Conservation (phyloP, 2,113 vertebrate genomes). For the Cyanoliseus patagonus region DNA sequence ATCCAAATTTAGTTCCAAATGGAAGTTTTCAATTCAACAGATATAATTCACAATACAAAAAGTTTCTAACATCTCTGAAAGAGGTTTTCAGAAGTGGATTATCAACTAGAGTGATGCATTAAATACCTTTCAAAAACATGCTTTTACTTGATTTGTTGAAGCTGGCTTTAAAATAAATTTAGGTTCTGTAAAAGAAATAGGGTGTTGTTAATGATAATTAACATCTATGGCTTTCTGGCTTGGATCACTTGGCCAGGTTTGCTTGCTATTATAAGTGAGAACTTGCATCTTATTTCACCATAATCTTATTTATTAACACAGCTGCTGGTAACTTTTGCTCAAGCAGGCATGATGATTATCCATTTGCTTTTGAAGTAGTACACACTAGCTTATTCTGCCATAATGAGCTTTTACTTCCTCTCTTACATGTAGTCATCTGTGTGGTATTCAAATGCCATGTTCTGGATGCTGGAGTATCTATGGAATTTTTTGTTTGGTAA, state of each 20-base stretch:
- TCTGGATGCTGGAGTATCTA: neutral
- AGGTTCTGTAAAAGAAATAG: neutral
- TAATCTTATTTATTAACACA: neutral
- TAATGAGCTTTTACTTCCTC: neutral
- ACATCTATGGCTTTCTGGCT: neutral
- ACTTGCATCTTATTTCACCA: neutral
- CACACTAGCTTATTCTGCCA: neutral
- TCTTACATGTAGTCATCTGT: neutral
- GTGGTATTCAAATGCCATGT: neutral
- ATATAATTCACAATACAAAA: neutral
- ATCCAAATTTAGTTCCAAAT: neutral
- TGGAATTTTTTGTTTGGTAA: neutral
- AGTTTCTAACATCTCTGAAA: neutral
- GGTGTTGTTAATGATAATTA: neutral
- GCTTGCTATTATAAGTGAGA: neutral
- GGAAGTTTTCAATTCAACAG: neutral
- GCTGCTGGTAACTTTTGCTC: neutral
- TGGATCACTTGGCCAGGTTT: neutral
- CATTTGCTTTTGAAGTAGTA: neutral
- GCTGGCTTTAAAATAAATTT: neutral
- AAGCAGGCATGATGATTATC: neutral
- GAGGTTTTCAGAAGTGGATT: neutral
- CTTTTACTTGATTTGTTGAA: neutral
- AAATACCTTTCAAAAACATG: neutral
- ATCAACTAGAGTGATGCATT: neutral